Base-by-base conservation (phyloP, 2,797 vertebrate genomes). In the Chanos chanos region DNA sequence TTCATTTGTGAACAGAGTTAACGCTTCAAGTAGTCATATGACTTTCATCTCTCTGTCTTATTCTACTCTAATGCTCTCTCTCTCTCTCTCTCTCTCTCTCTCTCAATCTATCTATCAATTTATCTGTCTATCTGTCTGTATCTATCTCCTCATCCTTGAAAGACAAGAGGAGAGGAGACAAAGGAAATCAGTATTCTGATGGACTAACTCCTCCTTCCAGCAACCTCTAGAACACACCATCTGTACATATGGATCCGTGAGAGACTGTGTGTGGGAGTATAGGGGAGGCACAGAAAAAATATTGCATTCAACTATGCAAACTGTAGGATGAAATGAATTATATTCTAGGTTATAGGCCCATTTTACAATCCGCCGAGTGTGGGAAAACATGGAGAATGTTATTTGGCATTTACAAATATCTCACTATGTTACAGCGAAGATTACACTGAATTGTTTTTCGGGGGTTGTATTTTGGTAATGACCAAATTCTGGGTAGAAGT, bases 131-230 rank as follows among this genome's bases (percentile, higher is more conserved):
- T 51, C 52, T 43, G 22, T 54, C 22, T 19, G 31, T 44, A 50
- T 49, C 16, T 25, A 37, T 1, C 6, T 36, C 39, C 31, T 8
- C n/a, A n/a, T n/a, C n/a, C n/a, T n/a, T n/a, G n/a, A n/a, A n/a
- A n/a, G n/a, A n/a, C n/a, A n/a, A n/a, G 1, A 9, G 43, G 39
- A 24, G 47, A 41, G 8, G 7, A 33, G 31, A 45, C 18, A 8
- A 33, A 45, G 21, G 44, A 64, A 67, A 67, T 74, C 51, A 61
- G 68, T 56, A 67, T 70, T 64, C 51, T 53, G 56, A 60, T 39
- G 9, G 25, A 37, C 64, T 48, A 18, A 22, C 51, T 64, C 55
- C 47, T 67, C 52, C 56, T 33, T 52, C 45, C 24, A 40, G 63
- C 41, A 64, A 55, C 45, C 52, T 63, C 40, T 57, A 36, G 30